Evolutionary conservation across 2,797 vertebrate species (phyloP).

Genomic region (Danio jaintianensis): DNA sequence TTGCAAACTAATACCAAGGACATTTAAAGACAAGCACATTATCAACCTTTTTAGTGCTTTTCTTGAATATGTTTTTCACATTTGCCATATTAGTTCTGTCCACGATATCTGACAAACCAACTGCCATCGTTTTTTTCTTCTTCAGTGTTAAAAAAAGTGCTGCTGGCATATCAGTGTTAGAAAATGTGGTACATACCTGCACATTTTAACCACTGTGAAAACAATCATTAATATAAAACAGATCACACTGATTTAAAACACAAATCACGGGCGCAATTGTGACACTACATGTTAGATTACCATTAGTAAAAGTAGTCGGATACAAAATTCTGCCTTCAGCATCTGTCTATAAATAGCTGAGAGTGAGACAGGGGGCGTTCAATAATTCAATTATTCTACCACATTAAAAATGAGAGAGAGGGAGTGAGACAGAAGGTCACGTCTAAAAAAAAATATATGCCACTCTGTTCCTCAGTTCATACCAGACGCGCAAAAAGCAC

Average conservation of each 20-base stretch:
- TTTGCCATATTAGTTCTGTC: neutral
- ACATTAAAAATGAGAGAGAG: constrained; percentile 43
- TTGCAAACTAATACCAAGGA: neutral
- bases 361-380: constrained; percentile 32
- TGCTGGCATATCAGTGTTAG: neutral
- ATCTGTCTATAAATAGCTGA: constrained; percentile 36
- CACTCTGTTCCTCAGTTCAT: constrained; percentile 10
- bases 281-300: constrained; percentile 12
- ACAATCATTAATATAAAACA: neutral
- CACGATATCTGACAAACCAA: neutral
- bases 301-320: constrained; percentile 13
- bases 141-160: neutral
- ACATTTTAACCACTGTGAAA: neutral
- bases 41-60: neutral
- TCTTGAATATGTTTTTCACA: neutral
- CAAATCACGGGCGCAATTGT: neutral
- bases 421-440: constrained; percentile 20
- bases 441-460: constrained; percentile 16
- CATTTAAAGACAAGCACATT: neutral
- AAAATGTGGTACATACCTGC: neutral
- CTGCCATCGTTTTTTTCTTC: neutral
- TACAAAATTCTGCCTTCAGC: constrained; percentile 34
- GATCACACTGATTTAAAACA: neutral
- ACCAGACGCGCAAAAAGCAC: constrained; percentile 11
- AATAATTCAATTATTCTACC: constrained; percentile 53